Evolutionary conservation across 2,797 vertebrate species (phyloP).

Genomic region (Masticophis lateralis): DNA sequence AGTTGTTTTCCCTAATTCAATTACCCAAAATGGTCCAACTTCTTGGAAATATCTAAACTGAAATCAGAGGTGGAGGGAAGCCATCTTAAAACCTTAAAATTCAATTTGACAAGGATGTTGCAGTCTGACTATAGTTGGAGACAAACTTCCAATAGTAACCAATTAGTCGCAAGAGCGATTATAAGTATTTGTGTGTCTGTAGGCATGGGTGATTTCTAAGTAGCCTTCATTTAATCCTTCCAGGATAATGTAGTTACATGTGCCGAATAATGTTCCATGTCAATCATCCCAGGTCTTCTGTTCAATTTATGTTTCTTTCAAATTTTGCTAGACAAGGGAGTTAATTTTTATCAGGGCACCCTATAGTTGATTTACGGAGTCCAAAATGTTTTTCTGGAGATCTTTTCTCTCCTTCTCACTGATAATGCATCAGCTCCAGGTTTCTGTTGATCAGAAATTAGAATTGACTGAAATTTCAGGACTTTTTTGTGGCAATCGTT

Average conservation of each 20-base stretch:
- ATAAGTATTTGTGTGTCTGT: neutral
- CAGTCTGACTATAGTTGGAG: neutral
- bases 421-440: conserved; percentile 3
- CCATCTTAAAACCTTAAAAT: neutral
- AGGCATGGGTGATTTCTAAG: neutral
- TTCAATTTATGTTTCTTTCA: neutral
- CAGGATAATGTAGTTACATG: neutral
- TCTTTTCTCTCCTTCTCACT: neutral
- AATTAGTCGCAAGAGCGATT: neutral
- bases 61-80: neutral
- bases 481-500: neutral
- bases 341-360: neutral
- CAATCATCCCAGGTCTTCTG: neutral
- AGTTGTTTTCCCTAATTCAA: neutral
- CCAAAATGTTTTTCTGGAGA: neutral
- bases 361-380: neutral
- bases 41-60: neutral
- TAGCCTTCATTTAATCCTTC: neutral
- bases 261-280: neutral
- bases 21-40: neutral
- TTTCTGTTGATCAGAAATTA: conserved; percentile 16
- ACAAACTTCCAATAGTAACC: neutral
- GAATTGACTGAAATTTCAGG: neutral
- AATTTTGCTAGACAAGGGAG: neutral
- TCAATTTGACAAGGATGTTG: neutral